Conservation (phyloP, 2,888 invertebrate genomes). For the Tetragonula carbonaria region DNA sequence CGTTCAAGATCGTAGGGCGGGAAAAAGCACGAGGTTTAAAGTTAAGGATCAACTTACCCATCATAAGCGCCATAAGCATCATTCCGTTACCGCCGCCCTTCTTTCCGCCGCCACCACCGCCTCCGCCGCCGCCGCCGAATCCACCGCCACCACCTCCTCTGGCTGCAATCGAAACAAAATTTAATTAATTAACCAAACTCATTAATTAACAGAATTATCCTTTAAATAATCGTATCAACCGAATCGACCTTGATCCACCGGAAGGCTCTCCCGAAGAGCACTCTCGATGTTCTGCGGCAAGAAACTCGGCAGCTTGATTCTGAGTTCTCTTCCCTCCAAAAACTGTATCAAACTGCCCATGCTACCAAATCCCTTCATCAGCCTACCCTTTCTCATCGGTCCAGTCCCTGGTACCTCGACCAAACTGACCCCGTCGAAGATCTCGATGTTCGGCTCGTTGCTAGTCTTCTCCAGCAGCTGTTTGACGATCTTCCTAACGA, state of each 20-base stretch:
- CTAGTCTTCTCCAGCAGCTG: slow-evolving; percentile 85
- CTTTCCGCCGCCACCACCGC: slow-evolving; percentile 80
- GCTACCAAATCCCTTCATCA: slow-evolving; percentile 81
- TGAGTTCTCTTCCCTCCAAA: slow-evolving; percentile 89
- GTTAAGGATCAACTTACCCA: slow-evolving; percentile 84
- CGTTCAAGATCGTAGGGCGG: too few species aligned
- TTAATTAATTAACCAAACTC: neutral
- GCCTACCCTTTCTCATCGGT: slow-evolving; percentile 84
- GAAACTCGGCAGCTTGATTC: slow-evolving; percentile 89
- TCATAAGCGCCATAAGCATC: slow-evolving; percentile 88
- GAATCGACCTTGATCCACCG: slow-evolving; percentile 84
- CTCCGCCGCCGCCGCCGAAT: slow-evolving; percentile 39
- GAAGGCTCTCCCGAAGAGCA: slow-evolving; percentile 85
- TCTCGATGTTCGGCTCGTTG: slow-evolving; percentile 85
- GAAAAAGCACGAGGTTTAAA: too few species aligned
- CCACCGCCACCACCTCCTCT: slow-evolving; percentile 33
- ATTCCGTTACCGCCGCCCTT: slow-evolving; percentile 86
- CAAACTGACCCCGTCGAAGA: slow-evolving; percentile 88
- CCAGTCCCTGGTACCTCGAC: slow-evolving; percentile 85
- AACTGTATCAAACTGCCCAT: slow-evolving; percentile 88
- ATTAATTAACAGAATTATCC: too few species aligned
- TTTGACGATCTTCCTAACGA: slow-evolving; percentile 85
- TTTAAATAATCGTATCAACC: neutral
- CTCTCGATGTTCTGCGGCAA: slow-evolving; percentile 88
- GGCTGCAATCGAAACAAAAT: slow-evolving; percentile 34